A percentile compares a stretch with the other conserved stretches of the same genome.
Evolutionary conservation across 2,797 vertebrate genomes (phyloP).

Genomic region (Thunnus albacares): DNA sequence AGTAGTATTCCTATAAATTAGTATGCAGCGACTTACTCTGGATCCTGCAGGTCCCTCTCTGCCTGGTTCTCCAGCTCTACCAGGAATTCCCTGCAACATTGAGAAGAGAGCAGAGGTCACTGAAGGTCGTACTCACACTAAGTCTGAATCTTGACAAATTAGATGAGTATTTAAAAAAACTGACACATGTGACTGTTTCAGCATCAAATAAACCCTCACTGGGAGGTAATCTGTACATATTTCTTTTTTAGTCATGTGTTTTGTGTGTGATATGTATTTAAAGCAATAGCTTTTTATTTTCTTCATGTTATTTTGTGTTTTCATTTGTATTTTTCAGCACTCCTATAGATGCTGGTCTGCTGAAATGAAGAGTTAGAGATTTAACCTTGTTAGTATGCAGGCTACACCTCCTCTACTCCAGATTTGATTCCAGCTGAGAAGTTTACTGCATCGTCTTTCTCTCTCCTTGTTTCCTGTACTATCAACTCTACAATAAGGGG

Average conservation of each 20-base stretch:
- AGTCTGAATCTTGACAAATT: not conserved
- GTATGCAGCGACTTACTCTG: constrained; percentile 86
- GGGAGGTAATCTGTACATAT: too few relatives aligned
- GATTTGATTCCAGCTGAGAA: too few relatives aligned
- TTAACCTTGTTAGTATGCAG: too few relatives aligned
- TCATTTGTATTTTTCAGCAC: too few relatives aligned
- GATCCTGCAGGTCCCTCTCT: constrained; percentile 91
- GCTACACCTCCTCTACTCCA: not conserved
- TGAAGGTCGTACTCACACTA: constrained; percentile 2
- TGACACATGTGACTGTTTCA: not conserved
- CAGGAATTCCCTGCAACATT: constrained; percentile 89
- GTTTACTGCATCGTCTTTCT: too few relatives aligned
- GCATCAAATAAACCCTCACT: not conserved
- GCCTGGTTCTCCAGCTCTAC: constrained; percentile 88
- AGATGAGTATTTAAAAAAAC: too few relatives aligned
- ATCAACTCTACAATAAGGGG: not conserved
- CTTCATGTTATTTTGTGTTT: too few relatives aligned
- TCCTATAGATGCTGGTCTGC: too few relatives aligned
- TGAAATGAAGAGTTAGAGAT: too few relatives aligned
- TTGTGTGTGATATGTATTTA: too few relatives aligned
- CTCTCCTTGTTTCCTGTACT: not conserved
- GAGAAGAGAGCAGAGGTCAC: constrained; percentile 8
- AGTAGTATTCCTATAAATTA: not conserved
- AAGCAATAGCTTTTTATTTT: too few relatives aligned
- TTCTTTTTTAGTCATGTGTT: too few relatives aligned